Percentiles rank a stretch among this genome's conserved stretches.
Evolutionary conservation across 2,797 vertebrate species (phyloP).

Genomic region (Microctenopoma stevenorrisi): DNA sequence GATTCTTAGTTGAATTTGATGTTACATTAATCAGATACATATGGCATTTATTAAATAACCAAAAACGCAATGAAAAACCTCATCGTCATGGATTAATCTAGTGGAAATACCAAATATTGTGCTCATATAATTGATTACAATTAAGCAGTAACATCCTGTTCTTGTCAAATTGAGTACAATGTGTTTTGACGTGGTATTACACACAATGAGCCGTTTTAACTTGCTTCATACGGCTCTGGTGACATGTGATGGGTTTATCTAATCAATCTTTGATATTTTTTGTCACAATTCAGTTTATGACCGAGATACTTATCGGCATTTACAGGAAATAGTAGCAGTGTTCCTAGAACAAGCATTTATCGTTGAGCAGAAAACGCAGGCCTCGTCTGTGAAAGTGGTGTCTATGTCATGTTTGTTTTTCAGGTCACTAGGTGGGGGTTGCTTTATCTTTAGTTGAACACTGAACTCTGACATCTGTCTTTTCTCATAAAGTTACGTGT

Average conservation of each 20-base stretch:
- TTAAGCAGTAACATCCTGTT: too few relatives aligned
- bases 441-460: not conserved
- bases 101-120: too few relatives aligned
- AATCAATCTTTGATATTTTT: not conserved
- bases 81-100: not conserved
- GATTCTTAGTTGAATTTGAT: too few relatives aligned
- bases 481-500: not conserved
- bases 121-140: too few relatives aligned
- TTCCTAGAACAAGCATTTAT: not conserved
- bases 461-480: not conserved
- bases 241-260: not conserved
- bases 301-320: not conserved
- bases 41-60: not conserved
- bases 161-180: too few relatives aligned
- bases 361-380: not conserved
- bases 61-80: not conserved
- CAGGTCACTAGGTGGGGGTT: conserved; percentile 12
- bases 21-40: too few relatives aligned
- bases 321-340: not conserved
- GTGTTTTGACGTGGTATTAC: not conserved
- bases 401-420: conserved; percentile 7
- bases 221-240: not conserved
- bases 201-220: not conserved
- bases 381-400: not conserved
- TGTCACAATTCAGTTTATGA: not conserved